A percentile compares a stretch with the other conserved stretches of the same genome.
Conservation (phyloP, 2,797 vertebrate species). For the Heterohyrax brucei region DNA sequence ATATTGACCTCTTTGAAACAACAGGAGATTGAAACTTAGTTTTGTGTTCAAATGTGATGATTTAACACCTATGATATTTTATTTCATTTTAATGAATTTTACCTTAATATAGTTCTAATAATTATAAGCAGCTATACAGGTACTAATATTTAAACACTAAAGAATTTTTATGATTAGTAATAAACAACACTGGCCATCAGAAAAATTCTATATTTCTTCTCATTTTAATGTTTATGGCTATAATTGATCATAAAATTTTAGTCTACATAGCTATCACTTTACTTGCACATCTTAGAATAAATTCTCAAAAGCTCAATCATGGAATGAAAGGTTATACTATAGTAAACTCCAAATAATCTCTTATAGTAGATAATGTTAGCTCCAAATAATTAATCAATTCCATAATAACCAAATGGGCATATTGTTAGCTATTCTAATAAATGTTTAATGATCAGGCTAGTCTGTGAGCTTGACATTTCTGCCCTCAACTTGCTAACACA, state of each 20-base stretch:
- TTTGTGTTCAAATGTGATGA: conserved; percentile 18
- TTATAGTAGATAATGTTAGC: background rate
- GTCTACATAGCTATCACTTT: background rate
- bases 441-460: conserved; percentile 85
- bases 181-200: background rate
- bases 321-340: background rate
- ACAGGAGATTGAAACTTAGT: background rate
- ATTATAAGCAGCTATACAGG: background rate
- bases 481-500: conserved; percentile 84
- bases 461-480: conserved; percentile 87
- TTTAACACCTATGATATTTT: background rate
- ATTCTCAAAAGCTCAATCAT: conserved; percentile 40
- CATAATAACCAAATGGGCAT: conserved; percentile 5
- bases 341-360: background rate
- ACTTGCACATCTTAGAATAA: background rate
- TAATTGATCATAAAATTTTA: conserved; percentile 22
- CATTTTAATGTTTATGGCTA: background rate
- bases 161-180: background rate
- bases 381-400: conserved; percentile 60
- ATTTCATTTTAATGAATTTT: background rate
- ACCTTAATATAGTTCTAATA: background rate
- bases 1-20: background rate
- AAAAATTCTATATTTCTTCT: background rate
- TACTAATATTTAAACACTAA: background rate
- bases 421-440: conserved; percentile 78